Conservation (phyloP, 2,888 invertebrate species). For the Rhagonycha lutea region DNA sequence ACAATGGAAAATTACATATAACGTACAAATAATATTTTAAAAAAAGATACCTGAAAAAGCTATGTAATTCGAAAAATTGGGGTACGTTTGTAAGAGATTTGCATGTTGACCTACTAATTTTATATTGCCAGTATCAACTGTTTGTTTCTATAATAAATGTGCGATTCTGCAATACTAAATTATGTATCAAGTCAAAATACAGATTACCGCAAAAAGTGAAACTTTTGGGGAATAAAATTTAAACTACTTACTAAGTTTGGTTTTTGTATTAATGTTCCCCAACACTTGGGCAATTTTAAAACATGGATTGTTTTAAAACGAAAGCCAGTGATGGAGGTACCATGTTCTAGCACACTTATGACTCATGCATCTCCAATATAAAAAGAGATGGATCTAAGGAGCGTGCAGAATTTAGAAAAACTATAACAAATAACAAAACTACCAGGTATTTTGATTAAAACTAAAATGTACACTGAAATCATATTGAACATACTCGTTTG, state of each 20-base stretch:
- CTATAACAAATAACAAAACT: background rate
- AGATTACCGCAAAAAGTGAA: too few relatives aligned
- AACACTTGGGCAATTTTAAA: conserved; percentile 2
- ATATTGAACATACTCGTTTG: background rate
- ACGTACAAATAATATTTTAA: background rate
- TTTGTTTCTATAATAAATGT: background rate
- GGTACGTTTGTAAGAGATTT: background rate
- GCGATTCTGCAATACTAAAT: background rate
- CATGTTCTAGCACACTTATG: conserved; percentile 9
- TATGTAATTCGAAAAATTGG: too few relatives aligned
- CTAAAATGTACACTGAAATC: too few relatives aligned
- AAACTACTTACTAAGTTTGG: background rate
- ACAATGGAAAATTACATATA: background rate
- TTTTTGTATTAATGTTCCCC: background rate
- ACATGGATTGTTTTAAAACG: background rate
- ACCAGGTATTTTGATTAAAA: background rate
- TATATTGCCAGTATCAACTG: background rate
- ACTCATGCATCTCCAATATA: conserved; percentile 13
- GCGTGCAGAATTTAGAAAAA: too few relatives aligned
- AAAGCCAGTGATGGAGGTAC: conserved; percentile 7
- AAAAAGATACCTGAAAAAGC: too few relatives aligned
- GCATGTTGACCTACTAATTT: background rate
- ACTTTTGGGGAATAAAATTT: background rate
- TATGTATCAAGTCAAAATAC: too few relatives aligned
- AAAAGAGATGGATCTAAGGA: conserved; percentile 17